Evolutionary conservation across 2,797 vertebrate species (phyloP).

Genomic region (Oophaga sylvatica): DNA sequence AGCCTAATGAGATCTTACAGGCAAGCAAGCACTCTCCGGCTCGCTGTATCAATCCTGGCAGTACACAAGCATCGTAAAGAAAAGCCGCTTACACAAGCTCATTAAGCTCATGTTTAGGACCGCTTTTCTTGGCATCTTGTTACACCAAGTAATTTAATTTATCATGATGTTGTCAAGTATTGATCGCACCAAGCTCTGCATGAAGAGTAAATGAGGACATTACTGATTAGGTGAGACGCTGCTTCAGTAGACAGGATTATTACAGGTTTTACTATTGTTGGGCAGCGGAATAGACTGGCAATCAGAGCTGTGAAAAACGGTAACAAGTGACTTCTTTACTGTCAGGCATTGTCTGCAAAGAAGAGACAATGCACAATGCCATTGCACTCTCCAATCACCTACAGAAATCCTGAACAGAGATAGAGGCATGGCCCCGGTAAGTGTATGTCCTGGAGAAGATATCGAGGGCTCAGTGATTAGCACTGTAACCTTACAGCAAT

Average conservation of each 20-base stretch:
- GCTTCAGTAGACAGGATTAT: conserved; percentile 41
- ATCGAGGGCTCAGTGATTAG: no score
- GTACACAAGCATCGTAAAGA: neutral
- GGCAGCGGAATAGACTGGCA: conserved; percentile 20
- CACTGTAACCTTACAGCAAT: no score
- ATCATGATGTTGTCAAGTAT: conserved; percentile 45
- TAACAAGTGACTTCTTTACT: neutral
- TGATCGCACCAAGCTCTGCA: conserved; percentile 22
- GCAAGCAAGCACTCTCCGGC: neutral
- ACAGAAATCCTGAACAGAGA: neutral
- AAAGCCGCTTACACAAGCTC: neutral
- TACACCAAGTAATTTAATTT: conserved; percentile 33
- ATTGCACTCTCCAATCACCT: neutral
- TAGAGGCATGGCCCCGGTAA: no score
- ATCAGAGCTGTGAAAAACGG: neutral
- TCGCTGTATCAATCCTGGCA: neutral
- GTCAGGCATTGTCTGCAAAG: neutral
- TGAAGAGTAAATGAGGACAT: conserved; percentile 37
- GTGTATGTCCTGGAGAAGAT: no score
- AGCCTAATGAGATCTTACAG: conserved; percentile 12
- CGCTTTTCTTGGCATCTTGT: neutral
- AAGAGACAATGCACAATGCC: neutral
- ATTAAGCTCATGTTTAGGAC: conserved; percentile 35
- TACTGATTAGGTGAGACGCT: conserved; percentile 18
- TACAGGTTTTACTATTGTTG: conserved; percentile 21